These are phyloP conservation scores for Ceratitis capitata DNA, from an alignment of 1,140 invertebrate species.

Conservation along the genomic window DNA sequence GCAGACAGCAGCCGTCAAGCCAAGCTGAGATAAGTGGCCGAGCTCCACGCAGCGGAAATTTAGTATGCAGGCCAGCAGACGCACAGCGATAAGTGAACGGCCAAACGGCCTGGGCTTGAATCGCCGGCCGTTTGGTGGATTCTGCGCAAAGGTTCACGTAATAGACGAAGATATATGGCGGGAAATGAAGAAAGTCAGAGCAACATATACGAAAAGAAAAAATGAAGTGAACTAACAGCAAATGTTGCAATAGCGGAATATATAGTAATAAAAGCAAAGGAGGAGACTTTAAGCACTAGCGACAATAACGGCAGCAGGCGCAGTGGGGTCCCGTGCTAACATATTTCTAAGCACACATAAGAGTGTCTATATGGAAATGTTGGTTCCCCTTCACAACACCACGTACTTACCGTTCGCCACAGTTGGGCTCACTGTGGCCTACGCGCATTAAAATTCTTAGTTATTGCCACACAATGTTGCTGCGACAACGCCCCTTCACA, in stretches of 20 bases:
- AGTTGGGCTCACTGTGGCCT: background rate
- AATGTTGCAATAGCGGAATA: background rate
- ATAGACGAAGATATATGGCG: background rate
- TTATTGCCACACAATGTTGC: background rate
- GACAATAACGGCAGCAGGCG: background rate
- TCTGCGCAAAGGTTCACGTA: background rate
- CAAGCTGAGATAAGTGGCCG: background rate
- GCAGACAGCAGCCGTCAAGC: background rate
- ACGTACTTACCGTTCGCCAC: background rate
- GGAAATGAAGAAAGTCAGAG: background rate
- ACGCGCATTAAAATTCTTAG: background rate
- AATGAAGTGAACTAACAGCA: background rate
- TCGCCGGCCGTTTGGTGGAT: too few species aligned
- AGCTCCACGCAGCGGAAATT: constrained; percentile 4
- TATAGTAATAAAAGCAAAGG: background rate
- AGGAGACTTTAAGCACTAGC: background rate
- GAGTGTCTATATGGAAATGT: background rate
- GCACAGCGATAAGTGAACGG: background rate
- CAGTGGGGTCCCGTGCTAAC: background rate
- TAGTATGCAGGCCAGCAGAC: background rate
- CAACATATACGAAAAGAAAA: too few species aligned
- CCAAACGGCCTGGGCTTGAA: background rate
- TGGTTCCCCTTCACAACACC: too few species aligned
- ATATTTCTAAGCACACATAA: too few species aligned
- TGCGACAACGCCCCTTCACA: background rate